Evolutionary conservation across 2,888 invertebrate species (phyloP).

Genomic region (Adelphocoris suturalis): DNA sequence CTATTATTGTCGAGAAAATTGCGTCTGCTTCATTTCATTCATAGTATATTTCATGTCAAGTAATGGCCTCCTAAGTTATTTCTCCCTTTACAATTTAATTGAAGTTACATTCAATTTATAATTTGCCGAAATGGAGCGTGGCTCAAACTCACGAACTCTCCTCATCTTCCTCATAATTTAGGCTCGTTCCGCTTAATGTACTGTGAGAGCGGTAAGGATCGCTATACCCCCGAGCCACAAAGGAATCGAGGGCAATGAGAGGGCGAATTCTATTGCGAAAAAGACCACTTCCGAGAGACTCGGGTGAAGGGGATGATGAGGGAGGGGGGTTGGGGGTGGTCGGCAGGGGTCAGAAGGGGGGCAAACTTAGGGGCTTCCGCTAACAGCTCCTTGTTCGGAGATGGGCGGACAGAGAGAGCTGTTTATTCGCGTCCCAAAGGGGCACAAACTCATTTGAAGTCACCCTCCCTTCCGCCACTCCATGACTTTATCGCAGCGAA

Average conservation of each 20-base stretch:
- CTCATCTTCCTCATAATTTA: background rate
- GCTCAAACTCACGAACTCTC: background rate
- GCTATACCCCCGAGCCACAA: background rate
- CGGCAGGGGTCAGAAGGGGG: background rate
- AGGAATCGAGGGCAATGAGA: background rate
- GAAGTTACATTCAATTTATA: background rate
- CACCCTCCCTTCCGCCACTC: background rate
- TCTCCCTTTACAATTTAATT: background rate
- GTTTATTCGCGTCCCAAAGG: background rate
- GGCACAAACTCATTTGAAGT: background rate
- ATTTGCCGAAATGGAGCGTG: background rate
- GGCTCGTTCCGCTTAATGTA: background rate
- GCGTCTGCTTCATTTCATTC: no score
- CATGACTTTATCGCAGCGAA: no score
- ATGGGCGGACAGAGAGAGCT: background rate
- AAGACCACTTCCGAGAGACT: background rate
- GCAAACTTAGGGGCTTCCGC: background rate
- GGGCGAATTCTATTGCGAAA: background rate
- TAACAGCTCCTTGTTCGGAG: background rate
- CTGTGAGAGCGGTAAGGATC: background rate
- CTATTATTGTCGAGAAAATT: no score
- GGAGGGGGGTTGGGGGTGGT: no score
- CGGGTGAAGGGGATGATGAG: background rate
- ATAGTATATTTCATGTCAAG: no score
- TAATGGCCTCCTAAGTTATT: no score